Evolutionary conservation across 2,113 vertebrate species (phyloP).

Genomic region (Nerophis ophidion): DNA sequence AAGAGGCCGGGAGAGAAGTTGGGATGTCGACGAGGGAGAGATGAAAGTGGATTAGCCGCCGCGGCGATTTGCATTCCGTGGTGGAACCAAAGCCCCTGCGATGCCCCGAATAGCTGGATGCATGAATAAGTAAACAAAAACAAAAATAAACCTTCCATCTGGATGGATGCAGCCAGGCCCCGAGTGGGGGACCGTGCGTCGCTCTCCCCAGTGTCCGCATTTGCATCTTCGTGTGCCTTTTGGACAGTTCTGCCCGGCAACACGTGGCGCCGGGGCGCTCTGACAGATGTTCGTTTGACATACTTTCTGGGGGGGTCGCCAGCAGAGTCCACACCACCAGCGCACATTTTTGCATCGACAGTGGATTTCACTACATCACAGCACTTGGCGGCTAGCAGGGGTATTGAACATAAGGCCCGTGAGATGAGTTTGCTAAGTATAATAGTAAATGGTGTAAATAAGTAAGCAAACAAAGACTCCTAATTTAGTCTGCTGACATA

Average conservation of each 20-base stretch:
- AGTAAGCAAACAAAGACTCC: no score
- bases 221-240: conserved; percentile 38
- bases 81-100: conserved; percentile 61
- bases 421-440: no score
- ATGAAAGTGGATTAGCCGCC: conserved; percentile 69
- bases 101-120: conserved; percentile 68
- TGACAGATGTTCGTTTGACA: conserved; percentile 66
- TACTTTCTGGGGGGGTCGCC: conserved; percentile 62
- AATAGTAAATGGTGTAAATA: no score
- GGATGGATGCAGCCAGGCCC: conserved; percentile 67
- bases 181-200: conserved; percentile 52
- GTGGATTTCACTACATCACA: conserved; percentile 20
- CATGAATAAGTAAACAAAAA: conserved; percentile 75
- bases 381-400: background rate
- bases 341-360: conserved; percentile 6
- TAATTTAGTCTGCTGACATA: no score
- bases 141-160: conserved; percentile 77
- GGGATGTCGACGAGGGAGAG: conserved; percentile 55
- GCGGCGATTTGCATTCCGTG: conserved; percentile 66
- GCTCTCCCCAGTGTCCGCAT: conserved; percentile 39
- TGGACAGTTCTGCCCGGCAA: conserved; percentile 52
- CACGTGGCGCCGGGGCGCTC: conserved; percentile 33
- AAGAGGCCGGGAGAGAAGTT: conserved; percentile 38
- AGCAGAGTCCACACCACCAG: conserved; percentile 28
- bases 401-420: no score